A percentile compares a stretch with the other conserved stretches of the same genome.
Evolutionary conservation across 2,888 invertebrate genomes (phyloP).

Genomic region (Aromia moschata): DNA sequence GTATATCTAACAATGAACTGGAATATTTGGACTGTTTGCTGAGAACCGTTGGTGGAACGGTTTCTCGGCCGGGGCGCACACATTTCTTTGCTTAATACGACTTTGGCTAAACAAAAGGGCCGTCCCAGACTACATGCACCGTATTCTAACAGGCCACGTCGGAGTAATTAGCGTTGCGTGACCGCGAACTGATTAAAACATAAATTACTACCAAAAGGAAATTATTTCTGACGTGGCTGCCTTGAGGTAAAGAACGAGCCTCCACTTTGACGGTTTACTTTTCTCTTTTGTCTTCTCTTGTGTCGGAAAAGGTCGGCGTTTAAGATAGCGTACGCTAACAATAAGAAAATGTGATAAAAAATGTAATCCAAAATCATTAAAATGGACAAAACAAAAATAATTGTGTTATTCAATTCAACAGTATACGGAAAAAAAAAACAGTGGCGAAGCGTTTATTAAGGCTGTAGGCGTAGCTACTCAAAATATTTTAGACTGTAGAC

Average conservation of each 20-base stretch:
- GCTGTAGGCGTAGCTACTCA: no score
- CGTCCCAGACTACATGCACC: slow-evolving; percentile 39
- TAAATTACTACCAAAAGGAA: slow-evolving; percentile 61
- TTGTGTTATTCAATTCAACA: no score
- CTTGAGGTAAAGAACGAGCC: slow-evolving; percentile 11
- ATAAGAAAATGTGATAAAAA: background rate
- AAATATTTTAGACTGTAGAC: no score
- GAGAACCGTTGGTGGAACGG: slow-evolving; percentile 9
- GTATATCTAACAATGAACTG: no score
- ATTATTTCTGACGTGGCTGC: slow-evolving; percentile 56
- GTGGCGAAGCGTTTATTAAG: no score
- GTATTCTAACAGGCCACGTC: slow-evolving; percentile 56
- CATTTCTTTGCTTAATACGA: slow-evolving; percentile 25
- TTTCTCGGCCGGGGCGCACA: background rate
- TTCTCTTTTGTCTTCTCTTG: slow-evolving; percentile 12
- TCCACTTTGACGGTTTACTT: slow-evolving; percentile 14
- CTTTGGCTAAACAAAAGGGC: slow-evolving; percentile 33
- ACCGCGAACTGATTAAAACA: slow-evolving; percentile 62
- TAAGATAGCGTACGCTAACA: background rate
- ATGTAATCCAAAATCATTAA: no score
- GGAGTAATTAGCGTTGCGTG: slow-evolving; percentile 63
- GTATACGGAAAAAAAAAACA: no score
- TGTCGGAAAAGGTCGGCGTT: slow-evolving; percentile 1
- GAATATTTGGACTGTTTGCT: no score
- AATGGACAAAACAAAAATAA: no score